Conservation (phyloP, 2,797 vertebrate genomes). For the Sebastes paucispinis region DNA sequence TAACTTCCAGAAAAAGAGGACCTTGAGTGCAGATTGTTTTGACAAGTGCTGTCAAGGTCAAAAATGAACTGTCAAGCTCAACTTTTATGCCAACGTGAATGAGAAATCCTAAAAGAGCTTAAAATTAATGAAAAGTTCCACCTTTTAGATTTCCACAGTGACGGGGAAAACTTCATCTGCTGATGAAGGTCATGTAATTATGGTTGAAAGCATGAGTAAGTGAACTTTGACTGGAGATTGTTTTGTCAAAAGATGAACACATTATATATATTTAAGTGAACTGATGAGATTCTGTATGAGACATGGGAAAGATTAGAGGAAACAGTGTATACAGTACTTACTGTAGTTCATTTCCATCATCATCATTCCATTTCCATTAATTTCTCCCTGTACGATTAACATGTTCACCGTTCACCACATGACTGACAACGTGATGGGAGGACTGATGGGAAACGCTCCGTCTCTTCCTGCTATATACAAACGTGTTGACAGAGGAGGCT, state of each 20-base stretch:
- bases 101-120: background rate
- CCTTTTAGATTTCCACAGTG: background rate
- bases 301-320: background rate
- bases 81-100: background rate
- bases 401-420: constrained; percentile 7
- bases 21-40: background rate
- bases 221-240: background rate
- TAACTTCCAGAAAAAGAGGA: background rate
- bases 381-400: constrained; percentile 31
- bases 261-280: background rate
- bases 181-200: background rate
- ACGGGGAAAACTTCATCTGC: background rate
- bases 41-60: background rate
- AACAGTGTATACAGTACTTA: background rate
- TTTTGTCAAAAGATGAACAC: background rate
- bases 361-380: constrained; percentile 48
- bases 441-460: constrained; percentile 43
- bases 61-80: background rate
- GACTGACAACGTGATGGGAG: constrained; percentile 34
- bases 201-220: background rate
- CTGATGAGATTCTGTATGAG: background rate
- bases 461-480: constrained; percentile 67
- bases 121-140: background rate
- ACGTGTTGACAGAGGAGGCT: constrained; percentile 76
- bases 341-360: constrained; percentile 56